Base-by-base conservation (phyloP, 2,113 vertebrate species). In the Acanthisitta chloris region DNA sequence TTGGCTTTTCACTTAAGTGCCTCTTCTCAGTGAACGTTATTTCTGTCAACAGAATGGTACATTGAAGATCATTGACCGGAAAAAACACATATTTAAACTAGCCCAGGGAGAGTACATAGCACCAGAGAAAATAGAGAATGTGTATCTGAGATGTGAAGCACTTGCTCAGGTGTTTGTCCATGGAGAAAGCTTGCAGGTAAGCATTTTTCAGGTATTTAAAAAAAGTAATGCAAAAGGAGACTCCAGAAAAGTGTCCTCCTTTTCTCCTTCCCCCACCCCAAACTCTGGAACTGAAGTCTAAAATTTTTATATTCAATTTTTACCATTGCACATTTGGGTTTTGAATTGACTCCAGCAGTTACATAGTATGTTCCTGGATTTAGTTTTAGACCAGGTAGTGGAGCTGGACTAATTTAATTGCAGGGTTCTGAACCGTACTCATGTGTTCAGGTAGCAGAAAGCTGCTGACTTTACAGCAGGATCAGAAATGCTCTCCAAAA, bases 41-140 rank as follows among this genome's bases (percentile, higher is more conserved):
- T 96, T 90, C 58, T 94, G 65, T 92, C 84, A 87, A 90, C 98
- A 99, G 99, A 99, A 99, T 40, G 99, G 99, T 59, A 99, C 99
- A 7, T 74, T 99, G 96, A 99, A 99, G 98, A 98, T 99, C 73
- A 98, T 99, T 34, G 99, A 99, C 97, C 98, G 99, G 83, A 99
- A 99, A 96, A 99, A 99, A 91, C 98, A 99, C 91, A 99, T 99
- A 97, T 99, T 99, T 97, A 99, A 99, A 96, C 98, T 99, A 94
- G 99, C 99, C 5, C 99, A 99, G 94, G 99, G 99, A 93, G 99
- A 99, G 92, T 99, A 99, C 98, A 99, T 99, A 51, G 99, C 99
- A 51, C 99, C 99, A 1, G 99, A 99, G 95, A 99, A 99, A 98
- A 99, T 99, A 73, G 99, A 99, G 93, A 99, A 98, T 5, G 55